These are phyloP conservation scores for Diloba caeruleocephala DNA, from an alignment of 2,888 invertebrate genomes.

Conservation along the genomic window DNA sequence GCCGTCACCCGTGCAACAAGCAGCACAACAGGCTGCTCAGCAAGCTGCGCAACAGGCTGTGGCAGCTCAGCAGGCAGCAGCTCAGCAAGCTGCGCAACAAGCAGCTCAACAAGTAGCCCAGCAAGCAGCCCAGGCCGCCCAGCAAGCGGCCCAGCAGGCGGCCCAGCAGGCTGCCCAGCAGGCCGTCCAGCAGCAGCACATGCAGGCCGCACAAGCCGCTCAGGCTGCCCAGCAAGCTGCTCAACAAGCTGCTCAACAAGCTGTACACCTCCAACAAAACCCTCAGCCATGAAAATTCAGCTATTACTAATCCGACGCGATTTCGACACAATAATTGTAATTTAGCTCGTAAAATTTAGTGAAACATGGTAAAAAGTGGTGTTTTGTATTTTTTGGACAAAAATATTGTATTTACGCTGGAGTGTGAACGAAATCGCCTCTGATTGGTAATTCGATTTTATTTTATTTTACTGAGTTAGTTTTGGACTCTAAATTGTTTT, in stretches of 20 bases:
- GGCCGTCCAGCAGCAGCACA: slow-evolving; percentile 80
- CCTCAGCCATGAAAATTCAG: slow-evolving; percentile 94
- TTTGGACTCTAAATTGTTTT: slow-evolving; percentile 56
- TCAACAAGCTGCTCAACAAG: slow-evolving; percentile 85
- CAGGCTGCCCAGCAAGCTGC: slow-evolving; percentile 76
- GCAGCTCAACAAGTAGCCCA: slow-evolving; percentile 73
- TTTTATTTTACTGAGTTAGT: slow-evolving; percentile 49
- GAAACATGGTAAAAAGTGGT: slow-evolving; percentile 41
- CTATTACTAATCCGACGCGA: slow-evolving; percentile 92
- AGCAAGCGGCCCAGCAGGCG: slow-evolving; percentile 65
- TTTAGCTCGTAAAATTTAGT: slow-evolving; percentile 61
- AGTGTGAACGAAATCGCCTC: slow-evolving; percentile 81
- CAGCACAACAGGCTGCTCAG: slow-evolving; percentile 78
- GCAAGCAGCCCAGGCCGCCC: slow-evolving; percentile 70
- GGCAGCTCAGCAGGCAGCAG: slow-evolving; percentile 42
- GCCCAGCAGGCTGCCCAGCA: slow-evolving; percentile 55
- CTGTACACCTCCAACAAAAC: slow-evolving; percentile 87
- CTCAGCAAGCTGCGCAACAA: slow-evolving; percentile 61
- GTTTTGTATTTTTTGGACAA: slow-evolving; percentile 58
- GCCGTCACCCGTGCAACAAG: slow-evolving; percentile 82
- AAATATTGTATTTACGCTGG: slow-evolving; percentile 64
- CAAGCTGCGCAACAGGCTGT: slow-evolving; percentile 62
- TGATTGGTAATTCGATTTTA: slow-evolving; percentile 78
- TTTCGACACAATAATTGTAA: slow-evolving; percentile 72
- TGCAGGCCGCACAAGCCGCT: slow-evolving; percentile 66